These are phyloP conservation scores for Rhingia rostrata DNA, from an alignment of 2,888 invertebrate species.

Conservation along the genomic window DNA sequence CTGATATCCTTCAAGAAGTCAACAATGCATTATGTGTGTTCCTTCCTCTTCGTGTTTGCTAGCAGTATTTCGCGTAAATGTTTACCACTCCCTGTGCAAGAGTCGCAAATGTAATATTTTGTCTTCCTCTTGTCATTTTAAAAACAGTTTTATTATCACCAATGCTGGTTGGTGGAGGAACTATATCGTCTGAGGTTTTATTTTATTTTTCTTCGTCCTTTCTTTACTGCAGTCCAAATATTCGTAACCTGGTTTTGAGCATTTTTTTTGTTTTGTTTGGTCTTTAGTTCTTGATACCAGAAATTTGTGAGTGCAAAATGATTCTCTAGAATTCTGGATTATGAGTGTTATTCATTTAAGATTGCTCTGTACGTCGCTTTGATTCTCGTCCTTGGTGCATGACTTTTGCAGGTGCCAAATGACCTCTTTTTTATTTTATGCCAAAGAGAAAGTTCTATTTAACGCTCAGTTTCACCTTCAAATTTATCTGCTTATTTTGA, in stretches of 20 bases:
- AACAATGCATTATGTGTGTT: slow-evolving; percentile 8
- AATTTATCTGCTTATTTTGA: too few relatives aligned
- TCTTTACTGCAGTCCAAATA: slow-evolving; percentile 6
- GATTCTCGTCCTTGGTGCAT: slow-evolving; percentile 44
- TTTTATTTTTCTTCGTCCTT: not conserved
- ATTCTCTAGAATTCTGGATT: slow-evolving; percentile 20
- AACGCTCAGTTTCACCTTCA: not conserved
- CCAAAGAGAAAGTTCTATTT: not conserved
- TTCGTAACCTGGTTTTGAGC: slow-evolving; percentile 19
- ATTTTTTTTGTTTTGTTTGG: not conserved
- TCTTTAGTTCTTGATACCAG: slow-evolving; percentile 23
- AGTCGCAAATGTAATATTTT: not conserved
- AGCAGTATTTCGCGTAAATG: not conserved
- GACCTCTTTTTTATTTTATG: slow-evolving; percentile 25
- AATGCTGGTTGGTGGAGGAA: slow-evolving; percentile 11
- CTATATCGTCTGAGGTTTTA: not conserved
- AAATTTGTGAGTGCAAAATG: slow-evolving; percentile 53
- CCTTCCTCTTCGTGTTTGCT: not conserved
- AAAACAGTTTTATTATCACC: slow-evolving; percentile 25
- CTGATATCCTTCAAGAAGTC: slow-evolving; percentile 25
- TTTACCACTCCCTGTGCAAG: slow-evolving; percentile 5
- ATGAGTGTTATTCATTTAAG: slow-evolving; percentile 26
- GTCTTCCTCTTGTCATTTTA: not conserved
- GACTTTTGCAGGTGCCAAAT: slow-evolving; percentile 63
- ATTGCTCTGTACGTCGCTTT: slow-evolving; percentile 32